Percentiles rank a stretch among this genome's conserved stretches.
These are phyloP conservation scores for Eucera pruinosa DNA, from an alignment of 2,888 invertebrate species.

Conservation along the genomic window DNA sequence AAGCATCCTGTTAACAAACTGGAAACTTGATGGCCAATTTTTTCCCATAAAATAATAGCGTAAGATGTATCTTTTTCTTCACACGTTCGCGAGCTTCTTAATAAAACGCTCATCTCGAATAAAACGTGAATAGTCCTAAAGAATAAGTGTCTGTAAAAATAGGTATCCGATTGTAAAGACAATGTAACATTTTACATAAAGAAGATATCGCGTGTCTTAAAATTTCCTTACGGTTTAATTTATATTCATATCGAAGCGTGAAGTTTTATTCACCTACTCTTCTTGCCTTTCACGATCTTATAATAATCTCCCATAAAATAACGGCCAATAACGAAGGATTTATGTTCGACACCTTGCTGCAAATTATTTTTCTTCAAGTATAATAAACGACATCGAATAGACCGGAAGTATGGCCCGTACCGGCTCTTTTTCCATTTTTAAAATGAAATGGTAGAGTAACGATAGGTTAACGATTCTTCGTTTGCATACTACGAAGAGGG, in stretches of 20 bases:
- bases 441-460: no score
- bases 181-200: not conserved
- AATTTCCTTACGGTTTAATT: not conserved
- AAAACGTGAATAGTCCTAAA: no score
- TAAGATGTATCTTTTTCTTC: no score
- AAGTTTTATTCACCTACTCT: not conserved
- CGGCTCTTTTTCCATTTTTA: not conserved
- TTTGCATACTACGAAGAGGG: conserved; percentile 53
- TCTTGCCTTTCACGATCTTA: not conserved
- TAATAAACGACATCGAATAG: conserved; percentile 3
- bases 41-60: no score
- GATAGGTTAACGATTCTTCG: conserved; percentile 49
- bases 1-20: no score
- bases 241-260: not conserved
- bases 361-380: conserved; percentile 17
- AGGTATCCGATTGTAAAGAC: not conserved
- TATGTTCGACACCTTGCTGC: not conserved
- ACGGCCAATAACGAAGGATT: not conserved
- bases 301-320: not conserved
- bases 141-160: not conserved
- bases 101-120: no score
- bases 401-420: not conserved
- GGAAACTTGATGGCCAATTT: no score
- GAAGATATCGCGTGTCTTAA: not conserved
- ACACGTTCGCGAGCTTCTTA: not conserved